Evolutionary conservation across 2,797 vertebrate genomes (phyloP).

Genomic region (Lindbergichthys nudifrons): DNA sequence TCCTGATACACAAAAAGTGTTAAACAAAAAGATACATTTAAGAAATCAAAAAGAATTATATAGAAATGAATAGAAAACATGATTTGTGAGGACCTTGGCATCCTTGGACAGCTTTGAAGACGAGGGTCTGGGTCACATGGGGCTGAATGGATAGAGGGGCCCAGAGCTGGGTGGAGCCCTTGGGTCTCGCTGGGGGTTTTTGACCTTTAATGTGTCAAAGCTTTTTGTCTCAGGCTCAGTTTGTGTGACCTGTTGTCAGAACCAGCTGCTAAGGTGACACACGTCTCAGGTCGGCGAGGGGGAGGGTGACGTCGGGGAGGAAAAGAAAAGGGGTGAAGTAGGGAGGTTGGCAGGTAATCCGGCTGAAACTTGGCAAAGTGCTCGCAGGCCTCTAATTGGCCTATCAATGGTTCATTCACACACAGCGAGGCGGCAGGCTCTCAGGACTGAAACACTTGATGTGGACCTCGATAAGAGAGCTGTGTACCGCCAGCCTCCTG

Average conservation of each 20-base stretch:
- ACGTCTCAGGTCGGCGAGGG: neutral
- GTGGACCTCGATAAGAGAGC: neutral
- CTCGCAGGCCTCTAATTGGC: conserved; percentile 86
- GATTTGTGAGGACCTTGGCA: too few relatives aligned
- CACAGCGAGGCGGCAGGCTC: conserved; percentile 51
- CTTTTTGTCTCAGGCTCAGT: conserved; percentile 1
- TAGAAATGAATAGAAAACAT: too few relatives aligned
- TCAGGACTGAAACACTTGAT: conserved; percentile 17
- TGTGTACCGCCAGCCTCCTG: neutral
- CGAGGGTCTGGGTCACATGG: neutral
- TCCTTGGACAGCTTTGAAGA: neutral
- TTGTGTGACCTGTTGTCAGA: conserved; percentile 5
- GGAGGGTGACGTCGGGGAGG: neutral
- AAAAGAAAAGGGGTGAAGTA: conserved; percentile 64
- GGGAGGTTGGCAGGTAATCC: conserved; percentile 88
- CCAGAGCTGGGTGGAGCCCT: neutral
- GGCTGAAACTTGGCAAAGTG: conserved; percentile 82
- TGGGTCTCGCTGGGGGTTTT: neutral
- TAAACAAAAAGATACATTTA: too few relatives aligned
- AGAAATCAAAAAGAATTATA: too few relatives aligned
- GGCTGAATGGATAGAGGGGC: neutral
- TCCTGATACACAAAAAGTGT: too few relatives aligned
- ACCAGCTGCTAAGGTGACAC: neutral
- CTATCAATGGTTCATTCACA: conserved; percentile 85
- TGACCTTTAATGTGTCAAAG: neutral